phyloP scores from a whole-genome alignment of 2,888 invertebrate genomes.

The Tinea trinotella region DNA sequence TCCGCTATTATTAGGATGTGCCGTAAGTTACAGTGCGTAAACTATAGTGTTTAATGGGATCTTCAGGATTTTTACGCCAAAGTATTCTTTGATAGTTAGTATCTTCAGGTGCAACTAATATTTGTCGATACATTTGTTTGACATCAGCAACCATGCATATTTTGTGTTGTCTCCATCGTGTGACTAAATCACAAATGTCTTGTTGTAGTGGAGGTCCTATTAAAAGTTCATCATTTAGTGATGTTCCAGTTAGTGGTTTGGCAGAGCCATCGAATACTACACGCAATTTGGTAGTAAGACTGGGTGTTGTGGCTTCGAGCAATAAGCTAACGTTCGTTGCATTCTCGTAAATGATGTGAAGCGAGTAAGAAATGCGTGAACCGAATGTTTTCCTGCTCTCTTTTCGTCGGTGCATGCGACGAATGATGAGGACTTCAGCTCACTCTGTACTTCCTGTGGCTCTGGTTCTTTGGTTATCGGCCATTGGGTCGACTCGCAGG shows the following conservation, averaged over 20 bases:
- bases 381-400: too few relatives aligned
- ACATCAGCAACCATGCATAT: slow-evolving; percentile 25
- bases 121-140: slow-evolving; percentile 24
- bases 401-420: too few relatives aligned
- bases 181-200: slow-evolving; percentile 23
- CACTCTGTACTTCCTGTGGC: too few relatives aligned
- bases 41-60: background rate
- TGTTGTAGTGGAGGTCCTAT: slow-evolving; percentile 22
- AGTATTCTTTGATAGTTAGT: slow-evolving; percentile 24
- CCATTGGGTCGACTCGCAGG: too few relatives aligned
- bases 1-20: too few relatives aligned
- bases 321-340: slow-evolving; percentile 1
- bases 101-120: slow-evolving; percentile 21
- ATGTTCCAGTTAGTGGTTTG: slow-evolving; percentile 11
- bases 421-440: too few relatives aligned
- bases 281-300: slow-evolving; percentile 20
- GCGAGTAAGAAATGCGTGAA: too few relatives aligned
- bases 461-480: too few relatives aligned
- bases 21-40: background rate
- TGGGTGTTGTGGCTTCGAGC: slow-evolving; percentile 23
- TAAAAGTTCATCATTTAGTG: slow-evolving; percentile 21
- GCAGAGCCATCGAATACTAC: slow-evolving; percentile 25
- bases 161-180: slow-evolving; percentile 24
- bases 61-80: background rate
- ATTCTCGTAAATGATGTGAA: too few relatives aligned